Evolutionary conservation across 1,140 invertebrate species (phyloP), one percentile per base, ranked within the genome.

Genomic region (Dendrolimus punctatus): DNA sequence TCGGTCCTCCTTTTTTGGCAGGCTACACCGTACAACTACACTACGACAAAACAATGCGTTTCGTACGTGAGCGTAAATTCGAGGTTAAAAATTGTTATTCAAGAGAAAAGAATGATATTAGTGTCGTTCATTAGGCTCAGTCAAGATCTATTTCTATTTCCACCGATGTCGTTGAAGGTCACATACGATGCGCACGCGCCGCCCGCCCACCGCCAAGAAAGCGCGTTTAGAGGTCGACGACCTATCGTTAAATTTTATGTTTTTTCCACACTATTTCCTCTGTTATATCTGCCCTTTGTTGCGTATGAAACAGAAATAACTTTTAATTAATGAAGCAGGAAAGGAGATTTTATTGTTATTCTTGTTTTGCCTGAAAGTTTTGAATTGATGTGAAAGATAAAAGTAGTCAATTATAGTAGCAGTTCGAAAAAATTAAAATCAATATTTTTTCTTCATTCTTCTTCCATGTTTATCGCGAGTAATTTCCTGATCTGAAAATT

Each of bases 91-190:
- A 23, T 23, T 23, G 23, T 23, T 23, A 23, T 23, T 23, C 23
- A 23, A 23, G 42, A 43, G 42, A 43, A 43, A 43, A n/a, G 8
- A 9, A 43, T 43, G 8, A n/a, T 57, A 57, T 49, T 52, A 57
- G 37, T 43, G 42, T n/a, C 42, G 10, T 48, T 51, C 49, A 57
- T 10, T 23, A n/a, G 4, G 36, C 43, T 38, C 23, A 49, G 48
- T 52, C 39, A 48, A 44, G 45, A 46, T 62, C 64, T 64, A 67
- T 60, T 68, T 76, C 62, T 75, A 75, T 69, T 74, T 66, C 56
- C 61, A 61, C 57, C 60, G 48, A 64, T 80, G 75, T 82, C 73
- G 59, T 50, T 65, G 76, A 81, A 84, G 78, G 80, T 79, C 73
- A 68, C 53, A 66, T 53, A 43, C 54, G 39, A 49, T 71, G 66